Percentiles rank a stretch among this genome's conserved stretches.
phyloP scores from a whole-genome alignment of 2,797 vertebrate species.

The Coilia nasus region DNA sequence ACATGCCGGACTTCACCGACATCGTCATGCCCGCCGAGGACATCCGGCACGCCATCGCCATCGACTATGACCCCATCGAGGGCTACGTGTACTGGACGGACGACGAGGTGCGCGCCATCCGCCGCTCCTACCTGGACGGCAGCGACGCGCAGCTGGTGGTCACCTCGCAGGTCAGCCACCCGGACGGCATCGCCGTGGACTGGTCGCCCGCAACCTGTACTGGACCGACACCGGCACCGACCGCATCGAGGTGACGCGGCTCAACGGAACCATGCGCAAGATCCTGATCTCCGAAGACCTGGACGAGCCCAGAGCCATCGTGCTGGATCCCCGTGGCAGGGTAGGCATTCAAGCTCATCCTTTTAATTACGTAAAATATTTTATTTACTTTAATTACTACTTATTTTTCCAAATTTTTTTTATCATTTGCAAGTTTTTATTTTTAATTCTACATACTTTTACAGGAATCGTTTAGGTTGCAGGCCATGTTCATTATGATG shows the following conservation, averaged over 20 bases:
- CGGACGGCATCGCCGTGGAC: constrained; percentile 94
- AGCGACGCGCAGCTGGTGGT: constrained; percentile 88
- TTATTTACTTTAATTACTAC: no score
- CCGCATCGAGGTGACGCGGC: constrained; percentile 92
- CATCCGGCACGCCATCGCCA: constrained; percentile 95
- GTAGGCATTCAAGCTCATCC: constrained; percentile 67
- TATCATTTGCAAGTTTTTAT: neutral
- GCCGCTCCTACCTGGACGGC: constrained; percentile 87
- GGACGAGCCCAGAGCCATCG: constrained; percentile 94
- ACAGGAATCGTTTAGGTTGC: no score
- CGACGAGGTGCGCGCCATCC: constrained; percentile 92
- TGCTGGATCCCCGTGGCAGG: constrained; percentile 90
- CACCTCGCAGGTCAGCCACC: constrained; percentile 74
- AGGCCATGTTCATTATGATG: no score
- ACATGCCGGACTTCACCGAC: constrained; percentile 95
- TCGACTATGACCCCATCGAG: constrained; percentile 95
- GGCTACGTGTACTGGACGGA: constrained; percentile 96
- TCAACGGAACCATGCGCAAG: constrained; percentile 97
- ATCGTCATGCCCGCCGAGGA: constrained; percentile 91
- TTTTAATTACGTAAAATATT: no score
- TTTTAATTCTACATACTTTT: no score
- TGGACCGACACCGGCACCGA: constrained; percentile 98
- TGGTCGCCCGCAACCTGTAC: constrained; percentile 95
- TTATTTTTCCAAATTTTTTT: neutral
- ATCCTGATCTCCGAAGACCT: constrained; percentile 94